Evolutionary conservation across 2,113 vertebrate genomes (phyloP).

Genomic region (Carlito syrichta): DNA sequence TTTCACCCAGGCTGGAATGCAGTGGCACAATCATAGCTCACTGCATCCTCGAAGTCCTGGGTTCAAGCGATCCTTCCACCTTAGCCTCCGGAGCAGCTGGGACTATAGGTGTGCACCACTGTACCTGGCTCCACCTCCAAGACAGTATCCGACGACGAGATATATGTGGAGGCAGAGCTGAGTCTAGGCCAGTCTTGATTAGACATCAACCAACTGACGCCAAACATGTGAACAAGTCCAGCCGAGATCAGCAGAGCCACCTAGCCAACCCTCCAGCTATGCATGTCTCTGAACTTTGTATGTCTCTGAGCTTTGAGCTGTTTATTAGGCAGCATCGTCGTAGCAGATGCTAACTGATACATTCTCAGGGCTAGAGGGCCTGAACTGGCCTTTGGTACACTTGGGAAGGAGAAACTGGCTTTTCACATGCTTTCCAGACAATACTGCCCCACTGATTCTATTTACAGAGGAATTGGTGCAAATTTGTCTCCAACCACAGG

Average conservation of each 20-base stretch:
- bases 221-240: neutral
- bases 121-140: neutral
- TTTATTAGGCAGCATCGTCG: neutral
- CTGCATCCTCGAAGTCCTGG: neutral
- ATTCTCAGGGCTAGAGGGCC: neutral
- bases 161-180: neutral
- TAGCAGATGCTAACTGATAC: neutral
- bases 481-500: conserved; percentile 9
- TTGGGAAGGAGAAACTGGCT: neutral
- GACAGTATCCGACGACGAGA: neutral
- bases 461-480: conserved; percentile 12
- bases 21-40: neutral
- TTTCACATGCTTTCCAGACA: neutral
- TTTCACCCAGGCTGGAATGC: neutral
- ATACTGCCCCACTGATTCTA: neutral
- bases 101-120: neutral
- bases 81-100: neutral
- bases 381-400: neutral
- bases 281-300: neutral
- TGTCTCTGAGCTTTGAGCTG: neutral
- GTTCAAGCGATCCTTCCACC: neutral
- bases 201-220: neutral
- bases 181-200: neutral
- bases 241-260: neutral
- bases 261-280: neutral